Evolutionary conservation across 2,888 invertebrate genomes (phyloP).

Genomic region (Tromatobia lineatoria): DNA sequence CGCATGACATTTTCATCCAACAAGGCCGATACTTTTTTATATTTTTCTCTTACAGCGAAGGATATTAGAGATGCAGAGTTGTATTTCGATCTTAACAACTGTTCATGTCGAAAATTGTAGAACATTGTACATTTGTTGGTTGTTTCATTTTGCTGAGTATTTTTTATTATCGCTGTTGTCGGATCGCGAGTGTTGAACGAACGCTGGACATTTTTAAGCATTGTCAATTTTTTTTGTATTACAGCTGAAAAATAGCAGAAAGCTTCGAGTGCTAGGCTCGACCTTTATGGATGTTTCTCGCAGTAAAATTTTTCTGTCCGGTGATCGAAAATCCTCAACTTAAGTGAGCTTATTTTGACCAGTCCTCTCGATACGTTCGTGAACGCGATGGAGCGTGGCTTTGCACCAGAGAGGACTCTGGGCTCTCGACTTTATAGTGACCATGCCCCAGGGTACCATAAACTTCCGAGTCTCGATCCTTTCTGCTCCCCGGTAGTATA

Average conservation of each 20-base stretch:
- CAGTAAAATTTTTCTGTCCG: too few species aligned
- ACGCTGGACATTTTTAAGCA: background rate
- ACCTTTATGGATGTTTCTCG: background rate
- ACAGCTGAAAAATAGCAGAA: background rate
- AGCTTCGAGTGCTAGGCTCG: background rate
- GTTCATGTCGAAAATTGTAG: too few species aligned
- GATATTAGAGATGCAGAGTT: too few species aligned
- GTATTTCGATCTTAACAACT: too few species aligned
- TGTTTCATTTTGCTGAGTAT: too few species aligned
- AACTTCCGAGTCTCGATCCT: conserved; percentile 51
- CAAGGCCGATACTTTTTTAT: too few species aligned
- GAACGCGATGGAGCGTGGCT: conserved; percentile 11
- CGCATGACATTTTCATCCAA: too few species aligned
- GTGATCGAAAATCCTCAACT: conserved; percentile 14
- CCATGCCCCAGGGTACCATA: conserved; percentile 51
- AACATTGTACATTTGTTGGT: too few species aligned
- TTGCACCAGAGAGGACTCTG: background rate
- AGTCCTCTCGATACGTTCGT: background rate
- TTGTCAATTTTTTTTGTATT: background rate
- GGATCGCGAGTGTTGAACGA: background rate
- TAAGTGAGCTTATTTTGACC: conserved; percentile 19
- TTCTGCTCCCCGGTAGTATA: conserved; percentile 33
- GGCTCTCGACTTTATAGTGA: conserved; percentile 49
- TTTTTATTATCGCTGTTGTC: background rate
- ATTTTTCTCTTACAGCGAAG: too few species aligned